phyloP scores from a whole-genome alignment of 1,140 invertebrate genomes.

The Musca vetustissima region DNA sequence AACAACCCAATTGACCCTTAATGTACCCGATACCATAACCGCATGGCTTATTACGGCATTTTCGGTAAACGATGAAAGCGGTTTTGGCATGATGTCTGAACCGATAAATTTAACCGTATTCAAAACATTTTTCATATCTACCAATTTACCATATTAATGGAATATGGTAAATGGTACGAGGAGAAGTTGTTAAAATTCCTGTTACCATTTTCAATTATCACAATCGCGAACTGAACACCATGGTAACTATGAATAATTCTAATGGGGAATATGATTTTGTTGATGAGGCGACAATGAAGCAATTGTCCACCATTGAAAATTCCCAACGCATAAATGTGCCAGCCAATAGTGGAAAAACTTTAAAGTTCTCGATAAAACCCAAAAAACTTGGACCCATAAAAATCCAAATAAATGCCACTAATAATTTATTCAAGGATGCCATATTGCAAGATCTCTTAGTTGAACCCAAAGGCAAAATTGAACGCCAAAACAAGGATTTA shows the following conservation, averaged over 20 bases:
- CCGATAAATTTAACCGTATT: constrained; percentile 80
- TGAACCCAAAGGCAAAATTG: not conserved
- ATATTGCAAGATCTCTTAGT: constrained; percentile 10
- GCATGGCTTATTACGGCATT: constrained; percentile 11
- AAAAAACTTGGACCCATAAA: not conserved
- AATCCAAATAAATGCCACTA: not conserved
- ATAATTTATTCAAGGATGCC: not conserved
- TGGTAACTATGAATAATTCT: not conserved
- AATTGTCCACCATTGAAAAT: not conserved
- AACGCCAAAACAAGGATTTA: not conserved
- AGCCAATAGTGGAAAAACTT: not conserved
- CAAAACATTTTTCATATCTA: constrained; percentile 82
- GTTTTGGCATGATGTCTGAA: not conserved
- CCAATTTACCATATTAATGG: constrained; percentile 81
- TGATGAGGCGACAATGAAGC: not conserved
- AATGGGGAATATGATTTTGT: constrained; percentile 20
- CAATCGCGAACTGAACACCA: not conserved
- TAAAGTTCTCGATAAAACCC: not conserved
- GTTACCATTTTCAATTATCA: constrained; percentile 5
- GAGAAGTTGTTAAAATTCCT: constrained; percentile 44
- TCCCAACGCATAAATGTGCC: not conserved
- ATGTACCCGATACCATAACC: not conserved
- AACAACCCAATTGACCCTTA: not conserved
- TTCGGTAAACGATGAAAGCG: not conserved
- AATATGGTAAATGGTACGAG: no score